These are phyloP conservation scores for Prochilodus magdalenae DNA, from an alignment of 2,113 vertebrate genomes.

Conservation along the genomic window DNA sequence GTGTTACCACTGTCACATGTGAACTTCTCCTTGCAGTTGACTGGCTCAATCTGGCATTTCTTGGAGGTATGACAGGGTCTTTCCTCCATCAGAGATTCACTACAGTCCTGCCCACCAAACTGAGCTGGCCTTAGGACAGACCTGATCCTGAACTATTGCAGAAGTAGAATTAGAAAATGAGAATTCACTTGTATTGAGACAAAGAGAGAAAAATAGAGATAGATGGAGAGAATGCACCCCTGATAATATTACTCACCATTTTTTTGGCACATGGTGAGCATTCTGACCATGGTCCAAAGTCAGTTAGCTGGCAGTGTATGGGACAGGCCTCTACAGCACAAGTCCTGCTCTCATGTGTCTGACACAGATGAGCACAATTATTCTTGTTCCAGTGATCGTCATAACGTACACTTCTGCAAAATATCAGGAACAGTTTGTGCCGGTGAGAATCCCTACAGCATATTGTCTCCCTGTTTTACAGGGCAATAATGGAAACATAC, in stretches of 20 bases:
- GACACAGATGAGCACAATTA: conserved; percentile 80
- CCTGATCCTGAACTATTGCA: conserved; percentile 81
- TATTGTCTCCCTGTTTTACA: no score
- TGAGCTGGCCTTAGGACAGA: conserved; percentile 81
- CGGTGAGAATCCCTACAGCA: no score
- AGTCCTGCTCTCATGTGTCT: conserved; percentile 68
- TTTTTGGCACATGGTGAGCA: conserved; percentile 89
- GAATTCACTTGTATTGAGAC: neutral
- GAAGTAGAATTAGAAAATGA: neutral
- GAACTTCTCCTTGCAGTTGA: conserved; percentile 85
- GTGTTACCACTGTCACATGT: conserved; percentile 84
- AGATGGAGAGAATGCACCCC: neutral
- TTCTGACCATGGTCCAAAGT: conserved; percentile 87
- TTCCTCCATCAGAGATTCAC: conserved; percentile 77
- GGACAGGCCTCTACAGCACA: conserved; percentile 86
- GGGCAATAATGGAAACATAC: no score
- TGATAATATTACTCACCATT: conserved; percentile 72
- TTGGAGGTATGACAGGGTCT: conserved; percentile 79
- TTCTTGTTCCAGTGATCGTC: conserved; percentile 80
- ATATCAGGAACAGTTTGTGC: neutral
- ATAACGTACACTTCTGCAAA: conserved; percentile 71
- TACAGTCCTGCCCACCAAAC: conserved; percentile 85
- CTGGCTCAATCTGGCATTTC: conserved; percentile 81
- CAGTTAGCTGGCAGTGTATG: conserved; percentile 84
- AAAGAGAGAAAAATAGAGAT: neutral